Conservation (phyloP, 2,888 invertebrate species). For the Pollenia labialis region DNA sequence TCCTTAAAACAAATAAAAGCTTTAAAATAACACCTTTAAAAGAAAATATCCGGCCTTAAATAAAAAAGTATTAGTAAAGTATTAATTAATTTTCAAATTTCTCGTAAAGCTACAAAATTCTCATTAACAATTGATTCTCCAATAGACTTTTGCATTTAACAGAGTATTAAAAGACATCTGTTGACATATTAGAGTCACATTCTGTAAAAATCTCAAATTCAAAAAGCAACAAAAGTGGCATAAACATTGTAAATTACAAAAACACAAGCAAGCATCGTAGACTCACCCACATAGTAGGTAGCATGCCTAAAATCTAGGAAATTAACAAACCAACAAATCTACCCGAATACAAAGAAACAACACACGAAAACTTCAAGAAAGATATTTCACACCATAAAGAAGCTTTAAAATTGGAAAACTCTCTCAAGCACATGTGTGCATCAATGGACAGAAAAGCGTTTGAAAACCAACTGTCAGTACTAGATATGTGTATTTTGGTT, state of each 20-base stretch:
- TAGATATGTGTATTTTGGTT: constrained; percentile 45
- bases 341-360: background rate
- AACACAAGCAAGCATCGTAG: background rate
- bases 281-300: background rate
- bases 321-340: constrained; percentile 18
- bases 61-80: too few relatives aligned
- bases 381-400: constrained; percentile 53
- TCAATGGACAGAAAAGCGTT: constrained; percentile 17
- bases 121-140: too few relatives aligned
- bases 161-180: constrained; percentile 11
- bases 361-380: constrained; percentile 9
- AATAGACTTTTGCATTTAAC: constrained; percentile 20
- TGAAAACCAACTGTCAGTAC: constrained; percentile 57
- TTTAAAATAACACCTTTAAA: too few relatives aligned
- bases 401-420: constrained; percentile 34
- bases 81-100: too few relatives aligned
- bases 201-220: constrained; percentile 37
- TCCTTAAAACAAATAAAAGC: too few relatives aligned
- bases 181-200: constrained; percentile 48
- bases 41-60: too few relatives aligned
- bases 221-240: constrained; percentile 19
- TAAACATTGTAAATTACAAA: constrained; percentile 17
- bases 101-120: too few relatives aligned
- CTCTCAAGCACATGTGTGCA: background rate
- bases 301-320: background rate